Conservation (phyloP, 2,113 vertebrate species). For the Pachyramphus minor region DNA sequence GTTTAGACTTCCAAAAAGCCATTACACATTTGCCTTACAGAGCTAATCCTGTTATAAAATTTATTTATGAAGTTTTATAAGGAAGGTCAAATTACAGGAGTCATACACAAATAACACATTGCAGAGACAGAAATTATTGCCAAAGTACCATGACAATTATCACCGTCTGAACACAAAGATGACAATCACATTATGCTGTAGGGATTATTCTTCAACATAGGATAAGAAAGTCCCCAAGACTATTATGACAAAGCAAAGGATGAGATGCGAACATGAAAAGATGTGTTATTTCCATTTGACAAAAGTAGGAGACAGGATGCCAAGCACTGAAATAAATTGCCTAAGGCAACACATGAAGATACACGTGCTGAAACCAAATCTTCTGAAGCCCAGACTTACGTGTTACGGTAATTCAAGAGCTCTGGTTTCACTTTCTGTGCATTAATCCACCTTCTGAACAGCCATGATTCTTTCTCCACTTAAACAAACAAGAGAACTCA, state of each 20-base stretch:
- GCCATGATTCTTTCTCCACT: background rate
- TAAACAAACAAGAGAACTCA: background rate
- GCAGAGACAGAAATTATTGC: background rate
- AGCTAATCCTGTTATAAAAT: background rate
- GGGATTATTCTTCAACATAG: background rate
- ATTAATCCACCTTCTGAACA: background rate
- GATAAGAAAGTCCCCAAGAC: background rate
- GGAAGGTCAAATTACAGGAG: background rate
- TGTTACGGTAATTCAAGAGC: background rate
- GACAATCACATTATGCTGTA: background rate
- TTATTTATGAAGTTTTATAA: background rate
- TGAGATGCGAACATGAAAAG: background rate
- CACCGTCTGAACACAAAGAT: background rate
- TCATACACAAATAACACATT: background rate
- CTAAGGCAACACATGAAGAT: background rate
- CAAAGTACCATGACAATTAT: background rate
- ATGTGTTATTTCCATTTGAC: background rate
- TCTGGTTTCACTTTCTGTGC: slow-evolving; percentile 2
- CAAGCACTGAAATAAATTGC: background rate
- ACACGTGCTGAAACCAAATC: background rate
- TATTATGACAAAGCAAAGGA: background rate
- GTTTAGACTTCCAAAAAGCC: background rate
- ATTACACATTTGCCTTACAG: background rate
- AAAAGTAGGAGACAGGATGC: slow-evolving; percentile 1
- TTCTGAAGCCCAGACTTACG: background rate